Conservation (phyloP, 2,797 vertebrate genomes). For the Bufotes viridis region DNA sequence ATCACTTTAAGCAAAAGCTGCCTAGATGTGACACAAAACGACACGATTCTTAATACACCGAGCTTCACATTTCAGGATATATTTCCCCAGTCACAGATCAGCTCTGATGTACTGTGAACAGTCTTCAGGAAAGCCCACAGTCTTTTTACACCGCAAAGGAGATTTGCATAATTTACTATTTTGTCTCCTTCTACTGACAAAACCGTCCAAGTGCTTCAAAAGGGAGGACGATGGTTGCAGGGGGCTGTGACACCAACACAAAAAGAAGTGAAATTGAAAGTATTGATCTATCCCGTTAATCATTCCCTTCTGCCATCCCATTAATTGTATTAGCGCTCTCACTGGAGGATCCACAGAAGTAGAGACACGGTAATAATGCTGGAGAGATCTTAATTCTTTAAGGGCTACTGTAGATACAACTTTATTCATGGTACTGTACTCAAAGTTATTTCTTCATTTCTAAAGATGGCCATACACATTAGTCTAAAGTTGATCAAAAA, state of each 20-base stretch:
- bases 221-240: neutral
- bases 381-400: neutral
- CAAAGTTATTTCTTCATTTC: too few relatives aligned
- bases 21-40: conserved; percentile 34
- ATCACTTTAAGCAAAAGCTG: conserved; percentile 34
- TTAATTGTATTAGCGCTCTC: neutral
- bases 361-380: neutral
- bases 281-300: conserved; percentile 24
- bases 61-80: conserved; percentile 29
- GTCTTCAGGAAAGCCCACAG: neutral
- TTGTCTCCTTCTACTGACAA: conserved; percentile 16
- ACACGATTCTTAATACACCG: conserved; percentile 20
- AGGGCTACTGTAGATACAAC: neutral
- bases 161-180: conserved; percentile 10
- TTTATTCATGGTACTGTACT: neutral
- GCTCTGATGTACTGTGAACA: neutral
- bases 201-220: neutral
- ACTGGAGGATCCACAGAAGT: neutral
- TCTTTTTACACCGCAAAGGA: neutral
- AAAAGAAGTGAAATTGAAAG: conserved; percentile 31
- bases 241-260: neutral
- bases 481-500: too few relatives aligned
- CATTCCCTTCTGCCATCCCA: neutral
- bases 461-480: too few relatives aligned
- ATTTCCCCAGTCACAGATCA: neutral